A percentile compares a stretch with the other conserved stretches of the same genome.
These are phyloP conservation scores for Neosalanx taihuensis DNA, from an alignment of 2,797 vertebrate species.

Conservation along the genomic window DNA sequence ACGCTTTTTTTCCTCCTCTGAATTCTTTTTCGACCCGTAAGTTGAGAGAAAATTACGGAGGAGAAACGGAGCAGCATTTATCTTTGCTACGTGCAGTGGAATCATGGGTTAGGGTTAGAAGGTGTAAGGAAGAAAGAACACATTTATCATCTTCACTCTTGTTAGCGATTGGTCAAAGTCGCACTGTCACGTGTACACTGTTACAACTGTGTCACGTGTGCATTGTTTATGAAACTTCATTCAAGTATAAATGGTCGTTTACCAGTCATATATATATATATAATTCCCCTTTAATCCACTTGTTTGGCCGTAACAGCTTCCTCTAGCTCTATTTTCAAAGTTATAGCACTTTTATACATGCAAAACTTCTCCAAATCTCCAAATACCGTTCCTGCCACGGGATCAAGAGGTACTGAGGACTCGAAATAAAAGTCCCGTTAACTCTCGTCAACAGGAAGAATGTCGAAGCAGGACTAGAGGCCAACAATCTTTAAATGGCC, in stretches of 20 bases:
- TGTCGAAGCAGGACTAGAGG: slow-evolving; percentile 49
- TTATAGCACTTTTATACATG: slow-evolving; percentile 38
- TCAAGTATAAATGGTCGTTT: not conserved
- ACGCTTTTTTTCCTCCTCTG: slow-evolving; percentile 14
- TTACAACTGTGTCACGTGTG: not conserved
- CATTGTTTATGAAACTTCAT: not conserved
- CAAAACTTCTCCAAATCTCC: slow-evolving; percentile 45
- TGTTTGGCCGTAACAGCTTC: slow-evolving; percentile 24
- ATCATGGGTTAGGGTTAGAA: not conserved
- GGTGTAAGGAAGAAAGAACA: no score
- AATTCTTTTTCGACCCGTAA: slow-evolving; percentile 22
- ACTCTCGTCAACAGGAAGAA: slow-evolving; percentile 62
- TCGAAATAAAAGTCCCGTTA: slow-evolving; percentile 52
- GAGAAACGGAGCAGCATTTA: slow-evolving; percentile 36
- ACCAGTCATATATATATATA: not conserved
- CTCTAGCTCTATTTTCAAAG: slow-evolving; percentile 36
- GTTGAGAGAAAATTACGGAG: slow-evolving; percentile 7
- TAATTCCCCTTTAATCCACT: slow-evolving; percentile 5
- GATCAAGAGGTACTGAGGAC: slow-evolving; percentile 6
- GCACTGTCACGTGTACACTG: no score
- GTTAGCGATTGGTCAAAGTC: not conserved
- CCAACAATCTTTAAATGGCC: slow-evolving; percentile 62
- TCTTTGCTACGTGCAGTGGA: slow-evolving; percentile 31
- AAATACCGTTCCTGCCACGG: slow-evolving; percentile 30
- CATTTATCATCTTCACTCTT: no score